Conservation (phyloP, 2,888 invertebrate genomes). For the Tetheella fluctuosa region DNA sequence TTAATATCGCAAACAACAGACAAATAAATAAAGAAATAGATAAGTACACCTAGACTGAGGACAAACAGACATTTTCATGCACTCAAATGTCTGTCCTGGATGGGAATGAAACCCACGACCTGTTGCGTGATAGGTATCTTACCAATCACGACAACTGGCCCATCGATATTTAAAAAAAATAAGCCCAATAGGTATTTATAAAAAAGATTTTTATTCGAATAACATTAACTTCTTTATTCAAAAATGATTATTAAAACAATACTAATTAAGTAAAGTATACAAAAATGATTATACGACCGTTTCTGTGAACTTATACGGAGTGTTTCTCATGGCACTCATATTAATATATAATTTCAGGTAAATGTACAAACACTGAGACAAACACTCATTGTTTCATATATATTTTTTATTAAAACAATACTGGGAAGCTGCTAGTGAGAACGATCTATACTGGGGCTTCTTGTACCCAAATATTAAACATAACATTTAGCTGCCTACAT, state of each 20-base stretch:
- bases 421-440: slow-evolving; percentile 7
- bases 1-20: too few species aligned
- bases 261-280: slow-evolving; percentile 1
- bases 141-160: too few species aligned
- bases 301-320: neutral
- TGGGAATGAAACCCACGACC: too few species aligned
- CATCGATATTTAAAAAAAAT: neutral
- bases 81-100: too few species aligned
- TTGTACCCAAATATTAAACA: neutral
- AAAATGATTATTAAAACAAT: neutral
- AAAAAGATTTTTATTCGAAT: neutral
- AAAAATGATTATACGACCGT: neutral
- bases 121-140: too few species aligned
- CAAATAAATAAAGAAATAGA: too few species aligned
- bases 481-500: neutral
- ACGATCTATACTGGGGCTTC: neutral
- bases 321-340: slow-evolving; percentile 1
- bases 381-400: slow-evolving; percentile 11
- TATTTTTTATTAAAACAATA: slow-evolving; percentile 1
- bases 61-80: too few species aligned
- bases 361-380: slow-evolving; percentile 6
- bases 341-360: slow-evolving; percentile 6
- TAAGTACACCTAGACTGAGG: too few species aligned
- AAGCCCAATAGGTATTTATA: neutral
- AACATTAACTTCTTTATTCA: neutral